Percentiles rank a stretch among this genome's conserved stretches.
Conservation (phyloP, 92 coral and sea anemone genomes). For the Umimayanthus chanpuru region DNA sequence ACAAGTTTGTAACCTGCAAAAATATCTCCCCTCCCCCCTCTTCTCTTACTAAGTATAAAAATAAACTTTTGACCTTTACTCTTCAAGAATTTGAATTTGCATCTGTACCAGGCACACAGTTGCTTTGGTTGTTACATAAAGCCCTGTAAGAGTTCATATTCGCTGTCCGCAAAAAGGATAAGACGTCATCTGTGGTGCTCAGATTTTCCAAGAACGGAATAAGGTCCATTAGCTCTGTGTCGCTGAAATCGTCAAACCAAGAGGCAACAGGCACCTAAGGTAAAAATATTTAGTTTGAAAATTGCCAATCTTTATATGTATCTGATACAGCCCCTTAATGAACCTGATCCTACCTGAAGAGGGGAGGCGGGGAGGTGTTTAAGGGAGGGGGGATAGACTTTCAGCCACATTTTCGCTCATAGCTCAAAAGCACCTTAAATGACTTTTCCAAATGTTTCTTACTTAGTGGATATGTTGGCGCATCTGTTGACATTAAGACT, state of each 20-base stretch:
- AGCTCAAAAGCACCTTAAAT: too few species aligned
- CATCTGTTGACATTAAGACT: too few species aligned
- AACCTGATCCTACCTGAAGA: too few species aligned
- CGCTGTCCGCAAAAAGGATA: conserved; percentile 76
- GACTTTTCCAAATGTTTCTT: too few species aligned
- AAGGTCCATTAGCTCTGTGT: conserved; percentile 86
- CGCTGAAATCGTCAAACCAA: conserved; percentile 96
- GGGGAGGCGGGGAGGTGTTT: too few species aligned
- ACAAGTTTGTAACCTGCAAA: conserved; percentile 30
- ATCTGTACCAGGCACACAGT: conserved; percentile 27
- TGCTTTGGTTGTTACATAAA: conserved; percentile 39
- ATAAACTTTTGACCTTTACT: conserved; percentile 19
- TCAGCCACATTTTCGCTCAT: too few species aligned
- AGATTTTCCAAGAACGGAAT: conserved; percentile 90
- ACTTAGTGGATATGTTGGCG: too few species aligned
- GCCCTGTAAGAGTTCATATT: conserved; percentile 67
- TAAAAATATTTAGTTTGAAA: not conserved
- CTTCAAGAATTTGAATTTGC: conserved; percentile 44
- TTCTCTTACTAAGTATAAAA: conserved; percentile 32
- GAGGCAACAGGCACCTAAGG: conserved; percentile 91
- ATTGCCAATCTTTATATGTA: too few species aligned
- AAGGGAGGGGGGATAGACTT: too few species aligned
- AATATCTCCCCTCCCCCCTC: conserved; percentile 10
- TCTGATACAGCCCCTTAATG: too few species aligned
- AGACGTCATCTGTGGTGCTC: conserved; percentile 90